Percentiles rank a stretch among this genome's conserved stretches.
Evolutionary conservation across 2,888 invertebrate species (phyloP).

Genomic region (Elmis aenea): DNA sequence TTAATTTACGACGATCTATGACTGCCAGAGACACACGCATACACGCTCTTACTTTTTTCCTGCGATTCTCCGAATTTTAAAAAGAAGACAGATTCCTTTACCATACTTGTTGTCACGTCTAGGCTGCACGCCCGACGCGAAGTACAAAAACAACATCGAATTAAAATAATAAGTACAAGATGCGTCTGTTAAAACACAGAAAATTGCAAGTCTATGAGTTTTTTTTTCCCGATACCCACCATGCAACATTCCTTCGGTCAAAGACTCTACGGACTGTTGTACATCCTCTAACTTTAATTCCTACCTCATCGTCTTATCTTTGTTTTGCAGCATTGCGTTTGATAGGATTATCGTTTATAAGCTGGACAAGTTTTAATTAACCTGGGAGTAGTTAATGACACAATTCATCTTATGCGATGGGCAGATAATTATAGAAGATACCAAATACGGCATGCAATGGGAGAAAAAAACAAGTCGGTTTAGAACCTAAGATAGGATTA

Average conservation of each 20-base stretch:
- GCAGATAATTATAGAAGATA: slow-evolving; percentile 10
- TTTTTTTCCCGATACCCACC: slow-evolving; percentile 34
- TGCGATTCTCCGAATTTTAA: no score
- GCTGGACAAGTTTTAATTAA: slow-evolving; percentile 7
- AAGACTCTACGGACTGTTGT: slow-evolving; percentile 28
- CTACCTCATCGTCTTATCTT: no score
- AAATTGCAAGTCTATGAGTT: slow-evolving; percentile 12
- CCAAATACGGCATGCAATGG: slow-evolving; percentile 8
- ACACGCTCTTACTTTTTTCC: no score
- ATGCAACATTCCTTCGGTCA: slow-evolving; percentile 36
- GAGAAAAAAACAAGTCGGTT: slow-evolving; percentile 7
- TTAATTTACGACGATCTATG: no score
- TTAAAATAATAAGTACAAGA: not conserved
- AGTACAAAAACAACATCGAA: no score
- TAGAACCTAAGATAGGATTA: slow-evolving; percentile 7
- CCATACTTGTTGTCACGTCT: no score
- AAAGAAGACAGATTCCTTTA: no score
- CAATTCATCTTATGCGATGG: slow-evolving; percentile 7
- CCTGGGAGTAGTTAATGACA: slow-evolving; percentile 10
- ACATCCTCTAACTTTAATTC: no score
- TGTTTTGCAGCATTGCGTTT: no score
- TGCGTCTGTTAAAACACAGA: slow-evolving; percentile 10
- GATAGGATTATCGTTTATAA: no score
- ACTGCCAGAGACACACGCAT: no score
- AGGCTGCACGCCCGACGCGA: no score